A percentile compares a stretch with the other conserved stretches of the same genome.
Conservation (phyloP, 2,113 vertebrate species). For the human region GRCh38 chr12:114969001-114969500, state of each 20-base stretch:
- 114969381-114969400: too few relatives aligned
- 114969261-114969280: not conserved
- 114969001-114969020: constrained; percentile 69
- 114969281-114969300: not conserved
- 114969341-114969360: not conserved
- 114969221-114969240: not conserved
- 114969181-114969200: constrained; percentile 45
- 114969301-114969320: not conserved
- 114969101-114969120: constrained; percentile 67
- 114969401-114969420: not conserved
- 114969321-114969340: not conserved
- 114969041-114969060: constrained; percentile 44
- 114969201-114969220: not conserved
- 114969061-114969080: constrained; percentile 60
- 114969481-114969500: not conserved
- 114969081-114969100: constrained; percentile 78
- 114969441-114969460: not conserved
- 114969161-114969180: constrained; percentile 67
- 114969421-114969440: not conserved
- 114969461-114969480: not conserved
- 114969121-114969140: constrained; percentile 65
- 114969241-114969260: not conserved
- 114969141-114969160: constrained; percentile 28
- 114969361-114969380: not conserved
- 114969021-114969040: constrained; percentile 72